Evolutionary conservation across 1,140 invertebrate genomes (phyloP), one percentile per base, ranked within the genome.

Genomic region (Holotrichia oblita): DNA sequence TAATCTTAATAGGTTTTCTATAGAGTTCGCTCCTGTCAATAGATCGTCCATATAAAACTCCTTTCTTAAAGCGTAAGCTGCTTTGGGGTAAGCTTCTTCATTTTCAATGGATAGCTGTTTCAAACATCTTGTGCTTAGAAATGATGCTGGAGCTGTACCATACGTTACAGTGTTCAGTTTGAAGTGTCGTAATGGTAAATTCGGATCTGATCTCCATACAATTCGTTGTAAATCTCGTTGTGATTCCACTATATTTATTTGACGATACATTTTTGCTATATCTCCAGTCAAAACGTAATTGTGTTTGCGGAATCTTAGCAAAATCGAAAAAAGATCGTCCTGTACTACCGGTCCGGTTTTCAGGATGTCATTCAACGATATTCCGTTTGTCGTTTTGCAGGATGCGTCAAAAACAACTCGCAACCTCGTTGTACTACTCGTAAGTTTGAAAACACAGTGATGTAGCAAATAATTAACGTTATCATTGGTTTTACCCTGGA

Each of bases 31-130:
- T 12, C 87, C 86, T 77, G 83, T 80, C 0, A 87, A 22, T 8
- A 85, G 27, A 79, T 88, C 86, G 81, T 88, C 87, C 12, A 88
- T 84, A 77, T 85, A 85, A 73, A 84, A 84, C 14, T 82, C 81
- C 14, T 80, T 72, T 24, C 82, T 42, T 27, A 84, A 22, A 12
- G 80, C 80, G 20, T 81, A 72, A 4, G 79, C 27, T 22, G 83
- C 83, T 78, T 81, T 77, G 6, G 82, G 82, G 77, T 79, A 86
- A 22, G 72, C 78, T 0, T 61, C 7, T 9, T 74, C n/a, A 69
- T 83, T 80, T 79, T 81, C 78, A 73, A 77, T 77, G 20, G 75
- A 75, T 34, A 81, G 76, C 59, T 81, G 72, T 8, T 73, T 40
- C 17, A 81, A 72, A 41, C 78, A 78, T 41, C 78, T 40, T 20